Base-by-base conservation (phyloP, 2,888 invertebrate species). In the Leptogaster cylindrica region DNA sequence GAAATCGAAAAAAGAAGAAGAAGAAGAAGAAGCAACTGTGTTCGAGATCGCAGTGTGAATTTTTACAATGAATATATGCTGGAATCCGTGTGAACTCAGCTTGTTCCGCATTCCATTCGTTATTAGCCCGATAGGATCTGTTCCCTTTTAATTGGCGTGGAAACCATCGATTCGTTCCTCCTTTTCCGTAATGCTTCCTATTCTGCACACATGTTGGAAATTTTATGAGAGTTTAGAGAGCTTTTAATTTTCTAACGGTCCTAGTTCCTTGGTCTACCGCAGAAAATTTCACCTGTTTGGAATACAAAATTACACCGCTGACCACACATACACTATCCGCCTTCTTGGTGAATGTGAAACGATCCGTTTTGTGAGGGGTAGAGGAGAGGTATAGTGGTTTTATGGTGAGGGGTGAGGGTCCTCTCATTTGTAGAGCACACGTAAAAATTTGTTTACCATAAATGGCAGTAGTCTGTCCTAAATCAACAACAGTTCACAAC, bases 391-490 rank as follows among this genome's bases (percentile, higher is more conserved):
- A 14, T n/a, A 14, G 39, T 10, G 5, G n/a, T 1, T 16, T 5
- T 46, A 20, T 20, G 20, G 46, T 3, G 33, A 23, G 12, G 27
- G 14, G 23, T 27, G 12, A 28, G 28, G 16, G 31, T 16, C 14
- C 51, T n/a, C 51, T 51, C 23, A 23, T 44, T 61, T 61, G 61
- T 61, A 41, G 25, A 33, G 44, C 44, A 44, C 41, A 61, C 44
- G 61, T 61, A 61, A 61, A 61, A 61, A 61, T 61, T 61, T 61
- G 27, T 44, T 41, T 27, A 36, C 44, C 16, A 27, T 16, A 27
- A 44, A 25, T 48, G 44, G 28, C 12, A 44, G 41, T 12, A 44
- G 4, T 7, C 12, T 16, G 16, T 61, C 61, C 61, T 61, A 61
- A 44, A 61, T 61, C 61, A 61, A 61, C 61, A 61, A 18, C 16